These are phyloP conservation scores for Lophotriccus pileatus DNA, from an alignment of 2,797 vertebrate genomes.

Conservation along the genomic window DNA sequence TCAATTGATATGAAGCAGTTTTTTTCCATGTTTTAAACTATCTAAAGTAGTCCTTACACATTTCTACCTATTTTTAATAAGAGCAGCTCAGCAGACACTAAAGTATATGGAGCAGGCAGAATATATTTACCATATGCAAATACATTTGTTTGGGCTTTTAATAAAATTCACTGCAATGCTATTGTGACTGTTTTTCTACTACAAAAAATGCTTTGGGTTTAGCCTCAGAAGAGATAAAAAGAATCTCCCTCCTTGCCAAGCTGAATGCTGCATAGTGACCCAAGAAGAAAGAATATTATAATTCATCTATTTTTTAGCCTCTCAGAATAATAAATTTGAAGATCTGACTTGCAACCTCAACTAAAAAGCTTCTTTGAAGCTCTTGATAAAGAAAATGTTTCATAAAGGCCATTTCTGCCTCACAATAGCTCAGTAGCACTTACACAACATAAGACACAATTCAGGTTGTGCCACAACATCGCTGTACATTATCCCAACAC, in stretches of 20 bases:
- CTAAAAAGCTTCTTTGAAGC: constrained; percentile 42
- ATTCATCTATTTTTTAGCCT: constrained; percentile 1
- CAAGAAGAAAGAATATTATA: not conserved
- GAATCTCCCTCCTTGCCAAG: not conserved
- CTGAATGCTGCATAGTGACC: not conserved
- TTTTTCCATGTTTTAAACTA: not conserved
- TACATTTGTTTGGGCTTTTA: not conserved
- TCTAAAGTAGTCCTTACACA: not conserved
- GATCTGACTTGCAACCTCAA: not conserved
- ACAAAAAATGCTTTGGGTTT: not conserved
- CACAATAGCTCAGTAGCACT: not conserved
- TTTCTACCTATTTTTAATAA: not conserved
- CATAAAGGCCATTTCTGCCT: constrained; percentile 19
- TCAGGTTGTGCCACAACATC: not conserved
- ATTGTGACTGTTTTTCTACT: not conserved
- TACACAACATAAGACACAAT: not conserved
- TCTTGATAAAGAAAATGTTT: constrained; percentile 21
- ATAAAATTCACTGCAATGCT: not conserved
- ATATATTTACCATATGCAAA: not conserved
- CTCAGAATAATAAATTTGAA: constrained; percentile 34
- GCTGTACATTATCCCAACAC: accelerated
- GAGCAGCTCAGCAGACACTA: not conserved
- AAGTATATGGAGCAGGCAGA: not conserved
- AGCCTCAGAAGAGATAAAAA: not conserved
- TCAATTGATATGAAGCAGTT: not conserved